Evolutionary conservation across 2,797 vertebrate species (phyloP), one percentile per base, ranked within the genome.

Genomic region (Mormyrus hasselquistii): DNA sequence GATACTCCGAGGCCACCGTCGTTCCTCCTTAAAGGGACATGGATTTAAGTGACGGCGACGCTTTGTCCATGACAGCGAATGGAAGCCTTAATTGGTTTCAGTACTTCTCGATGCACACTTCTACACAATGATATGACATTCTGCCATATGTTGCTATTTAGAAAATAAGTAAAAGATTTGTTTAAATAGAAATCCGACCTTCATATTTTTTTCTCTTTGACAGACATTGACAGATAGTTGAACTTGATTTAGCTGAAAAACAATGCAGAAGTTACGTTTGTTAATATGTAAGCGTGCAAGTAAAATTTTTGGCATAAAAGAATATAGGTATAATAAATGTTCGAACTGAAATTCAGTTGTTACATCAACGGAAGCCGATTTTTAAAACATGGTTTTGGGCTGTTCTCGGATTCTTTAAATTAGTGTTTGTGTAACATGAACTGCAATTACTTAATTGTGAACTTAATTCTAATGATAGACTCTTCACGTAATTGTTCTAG

Each of bases 1-100:
- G 82, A 69, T 0, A 2, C 82, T 83, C 44, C 44, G 12, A 89
- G 59, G 89, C 89, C 84, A 89, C 91, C 90, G 90, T 92, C 14
- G 44, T 41, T 53, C 52, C 79, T 19, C 22, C 52, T 53, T 41
- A 59, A 47, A 22, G 44, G 12, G 2, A 83, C 79, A 62, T 57
- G 25, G 44, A 25, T 53, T 25, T 52, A 85, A 25, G 47, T 85
- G n/a, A 9, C 25, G 49, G 44, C n/a, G n/a, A 53, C 22, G 49
- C 47, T 50, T 85, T 53, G 47, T 85, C 22, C 14, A 12, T 85
- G n/a, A 44, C 38, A 41, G 6, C 38, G 16, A 44, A 79, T 8
- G 38, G 12, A 69, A 44, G 38, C 82, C 41, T 44, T 12, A 5
- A 57, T 62, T 69, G 19, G 47, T 25, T 52, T 50, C 12, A 25